These are phyloP conservation scores for Scaptomyza pallida DNA, from an alignment of 1,140 invertebrate genomes.

Conservation along the genomic window DNA sequence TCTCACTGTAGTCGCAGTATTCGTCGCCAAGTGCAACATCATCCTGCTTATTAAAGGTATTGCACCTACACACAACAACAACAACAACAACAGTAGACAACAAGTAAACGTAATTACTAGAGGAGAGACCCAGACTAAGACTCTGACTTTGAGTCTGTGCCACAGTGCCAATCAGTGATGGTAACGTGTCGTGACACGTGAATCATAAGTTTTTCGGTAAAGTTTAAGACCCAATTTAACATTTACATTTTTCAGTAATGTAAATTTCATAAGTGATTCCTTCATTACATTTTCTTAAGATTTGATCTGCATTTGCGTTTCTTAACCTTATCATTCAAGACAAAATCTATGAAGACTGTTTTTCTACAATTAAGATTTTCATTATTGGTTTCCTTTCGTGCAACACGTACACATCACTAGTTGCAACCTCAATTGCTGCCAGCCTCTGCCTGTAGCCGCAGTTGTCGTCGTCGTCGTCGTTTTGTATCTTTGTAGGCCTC, in stretches of 20 bases:
- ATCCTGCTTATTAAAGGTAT: conserved; percentile 82
- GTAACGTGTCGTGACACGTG: neutral
- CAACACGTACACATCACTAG: neutral
- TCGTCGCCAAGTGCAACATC: conserved; percentile 76
- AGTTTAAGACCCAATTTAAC: no score
- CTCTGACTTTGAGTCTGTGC: conserved; percentile 3
- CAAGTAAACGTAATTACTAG: conserved; percentile 79
- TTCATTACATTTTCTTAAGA: no score
- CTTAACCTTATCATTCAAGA: no score
- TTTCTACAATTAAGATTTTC: no score
- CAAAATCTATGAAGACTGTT: no score
- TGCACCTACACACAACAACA: conserved; percentile 60
- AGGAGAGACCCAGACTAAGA: conserved; percentile 32
- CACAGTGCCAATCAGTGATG: neutral
- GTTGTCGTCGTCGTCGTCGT: conserved; percentile 50
- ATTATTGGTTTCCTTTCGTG: neutral
- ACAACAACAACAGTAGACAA: conserved; percentile 58
- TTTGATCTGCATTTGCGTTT: no score
- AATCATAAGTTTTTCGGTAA: no score
- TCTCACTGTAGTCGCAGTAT: conserved; percentile 47
- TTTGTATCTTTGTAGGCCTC: conserved; percentile 61
- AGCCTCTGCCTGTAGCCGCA: neutral
- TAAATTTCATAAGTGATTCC: no score
- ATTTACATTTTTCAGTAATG: no score
- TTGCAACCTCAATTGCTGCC: conserved; percentile 2